Evolutionary conservation across 2,113 vertebrate species (phyloP).

Genomic region (Oryzias woworae): DNA sequence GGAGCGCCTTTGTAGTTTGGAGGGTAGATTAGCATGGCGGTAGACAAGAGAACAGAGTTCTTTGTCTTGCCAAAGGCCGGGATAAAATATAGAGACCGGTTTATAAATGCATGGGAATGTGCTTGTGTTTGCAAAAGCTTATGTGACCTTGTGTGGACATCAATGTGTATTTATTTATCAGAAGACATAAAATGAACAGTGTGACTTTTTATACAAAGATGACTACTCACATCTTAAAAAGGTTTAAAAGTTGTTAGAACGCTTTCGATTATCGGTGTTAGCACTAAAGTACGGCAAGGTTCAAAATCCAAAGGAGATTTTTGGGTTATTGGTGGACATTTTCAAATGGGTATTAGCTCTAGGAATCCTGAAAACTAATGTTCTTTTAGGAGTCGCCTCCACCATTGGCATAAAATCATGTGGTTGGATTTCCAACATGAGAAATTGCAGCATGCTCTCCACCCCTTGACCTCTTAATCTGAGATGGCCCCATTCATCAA

Average conservation of each 20-base stretch:
- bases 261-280: too few relatives aligned
- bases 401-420: too few relatives aligned
- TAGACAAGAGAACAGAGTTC: slow-evolving; percentile 59
- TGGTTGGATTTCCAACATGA: not conserved
- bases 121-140: slow-evolving; percentile 7
- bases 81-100: slow-evolving; percentile 61
- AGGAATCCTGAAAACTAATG: too few relatives aligned
- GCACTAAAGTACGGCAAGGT: too few relatives aligned
- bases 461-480: not conserved
- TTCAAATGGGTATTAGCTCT: too few relatives aligned
- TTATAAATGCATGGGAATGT: slow-evolving; percentile 48
- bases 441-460: not conserved
- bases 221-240: too few relatives aligned
- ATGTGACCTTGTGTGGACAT: slow-evolving; percentile 1
- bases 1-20: slow-evolving; percentile 66
- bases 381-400: too few relatives aligned
- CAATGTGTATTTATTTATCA: not conserved
- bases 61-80: slow-evolving; percentile 67
- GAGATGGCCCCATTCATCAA: not conserved
- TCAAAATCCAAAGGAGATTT: too few relatives aligned
- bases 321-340: too few relatives aligned
- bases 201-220: too few relatives aligned
- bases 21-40: slow-evolving; percentile 70
- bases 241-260: too few relatives aligned
- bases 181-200: too few relatives aligned